Conservation (phyloP, 2,888 invertebrate species). For the Eristalis pertinax region DNA sequence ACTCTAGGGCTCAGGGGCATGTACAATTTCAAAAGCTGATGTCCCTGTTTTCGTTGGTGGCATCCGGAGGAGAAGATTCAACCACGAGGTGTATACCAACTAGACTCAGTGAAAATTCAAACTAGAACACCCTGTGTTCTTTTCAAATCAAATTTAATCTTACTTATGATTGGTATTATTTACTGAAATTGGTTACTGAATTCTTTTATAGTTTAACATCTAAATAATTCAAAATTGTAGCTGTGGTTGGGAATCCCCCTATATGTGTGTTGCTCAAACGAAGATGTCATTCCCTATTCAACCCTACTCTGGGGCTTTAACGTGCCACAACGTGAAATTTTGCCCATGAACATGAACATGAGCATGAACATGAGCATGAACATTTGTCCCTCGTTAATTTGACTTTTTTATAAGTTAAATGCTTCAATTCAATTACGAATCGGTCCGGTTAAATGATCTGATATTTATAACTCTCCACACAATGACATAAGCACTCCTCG, state of each 20-base stretch:
- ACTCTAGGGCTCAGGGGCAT: too few species aligned
- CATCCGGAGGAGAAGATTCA: too few species aligned
- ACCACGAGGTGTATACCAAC: too few species aligned
- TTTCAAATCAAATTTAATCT: neutral
- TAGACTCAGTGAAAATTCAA: too few species aligned
- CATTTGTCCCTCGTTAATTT: conserved; percentile 54
- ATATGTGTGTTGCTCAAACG: too few species aligned
- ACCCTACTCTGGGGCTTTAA: neutral
- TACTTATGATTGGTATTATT: neutral
- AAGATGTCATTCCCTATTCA: neutral
- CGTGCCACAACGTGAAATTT: conserved; percentile 19
- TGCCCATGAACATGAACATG: conserved; percentile 17
- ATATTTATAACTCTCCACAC: conserved; percentile 33
- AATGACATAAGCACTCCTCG: conserved; percentile 45
- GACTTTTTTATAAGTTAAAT: conserved; percentile 61
- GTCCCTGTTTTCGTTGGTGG: too few species aligned
- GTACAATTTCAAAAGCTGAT: too few species aligned
- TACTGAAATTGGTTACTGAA: neutral
- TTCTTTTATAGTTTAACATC: neutral
- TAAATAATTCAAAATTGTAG: neutral
- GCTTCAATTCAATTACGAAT: conserved; percentile 65
- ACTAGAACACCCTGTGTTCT: too few species aligned
- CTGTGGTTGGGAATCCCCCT: neutral
- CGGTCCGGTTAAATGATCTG: conserved; percentile 56
- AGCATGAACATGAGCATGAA: conserved; percentile 6